Evolutionary conservation across 2,888 invertebrate genomes (phyloP), one percentile per base, ranked within the genome.

Genomic region (Ypsolopha sequella): DNA sequence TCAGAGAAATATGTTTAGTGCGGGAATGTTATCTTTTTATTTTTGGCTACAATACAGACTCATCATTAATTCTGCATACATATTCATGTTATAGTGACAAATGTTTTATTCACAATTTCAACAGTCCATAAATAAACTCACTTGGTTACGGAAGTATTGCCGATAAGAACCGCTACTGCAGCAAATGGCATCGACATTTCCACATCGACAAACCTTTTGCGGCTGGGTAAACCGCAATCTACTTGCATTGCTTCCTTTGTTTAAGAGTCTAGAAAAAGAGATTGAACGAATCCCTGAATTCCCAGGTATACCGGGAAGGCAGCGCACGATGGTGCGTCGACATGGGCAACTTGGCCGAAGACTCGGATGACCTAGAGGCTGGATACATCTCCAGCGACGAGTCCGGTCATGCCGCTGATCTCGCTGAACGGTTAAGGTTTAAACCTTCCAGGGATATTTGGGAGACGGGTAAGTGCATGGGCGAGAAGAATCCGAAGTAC

Each of bases 341-440:
- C 38, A 81, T 85, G 71, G 73, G 70, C 59, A 73, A 81, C 56
- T 64, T 79, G 54, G 63, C 69, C 2, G 85, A 86, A 53, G 82
- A 81, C 52, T 75, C 78, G 6, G 81, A 84, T 52, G 84, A 84
- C 8, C 39, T 69, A 53, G 86, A 85, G 56, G 78, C 71, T 0
- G 78, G 72, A 3, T 87, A 84, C 61, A 87, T 87, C 53, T 89
- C 89, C 51, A 89, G 89, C 58, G 90, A 90, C 61, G 88, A 88
- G 61, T 85, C 85, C 0, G 81, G 73, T 0, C 80, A 82, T 41
- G 84, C 80, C 0, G 75, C 71, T 6, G 89, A 87, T 54, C 80
- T 89, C 58, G 78, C 73, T 1, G 85, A 81, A 54, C 63, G 82
- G 48, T 57, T 85, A 33, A 64, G 82, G 53, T 73, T 80, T 50